Evolutionary conservation across 2,113 vertebrate species (phyloP).

Genomic region (Heterocephalus glaber): DNA sequence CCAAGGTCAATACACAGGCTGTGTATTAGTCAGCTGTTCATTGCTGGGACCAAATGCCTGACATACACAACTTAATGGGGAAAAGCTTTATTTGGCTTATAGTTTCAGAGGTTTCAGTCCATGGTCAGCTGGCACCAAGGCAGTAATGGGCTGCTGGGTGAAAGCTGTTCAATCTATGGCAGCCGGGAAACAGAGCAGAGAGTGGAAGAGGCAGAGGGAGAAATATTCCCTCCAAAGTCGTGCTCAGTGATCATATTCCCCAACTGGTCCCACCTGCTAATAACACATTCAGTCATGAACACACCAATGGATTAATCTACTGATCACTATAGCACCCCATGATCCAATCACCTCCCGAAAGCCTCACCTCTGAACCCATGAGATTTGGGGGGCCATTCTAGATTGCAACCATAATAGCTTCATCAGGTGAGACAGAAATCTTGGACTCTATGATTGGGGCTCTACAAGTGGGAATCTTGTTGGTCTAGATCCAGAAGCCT

Average conservation of each 20-base stretch:
- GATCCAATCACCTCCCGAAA: background rate
- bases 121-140: background rate
- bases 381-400: background rate
- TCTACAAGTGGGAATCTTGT: background rate
- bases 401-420: background rate
- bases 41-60: background rate
- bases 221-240: background rate
- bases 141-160: too few relatives aligned
- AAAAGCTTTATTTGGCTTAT: background rate
- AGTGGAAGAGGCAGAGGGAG: background rate
- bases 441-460: background rate
- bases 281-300: background rate
- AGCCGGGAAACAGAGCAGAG: background rate
- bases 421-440: background rate
- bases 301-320: background rate
- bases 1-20: background rate
- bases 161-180: background rate
- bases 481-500: background rate
- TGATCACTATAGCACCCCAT: background rate
- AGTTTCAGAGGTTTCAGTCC: background rate
- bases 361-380: background rate
- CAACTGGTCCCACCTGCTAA: background rate
- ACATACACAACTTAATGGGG: background rate
- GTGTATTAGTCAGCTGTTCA: background rate
- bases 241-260: background rate